Conservation (phyloP, 2,797 vertebrate species). For the Oreochromis grahami region DNA sequence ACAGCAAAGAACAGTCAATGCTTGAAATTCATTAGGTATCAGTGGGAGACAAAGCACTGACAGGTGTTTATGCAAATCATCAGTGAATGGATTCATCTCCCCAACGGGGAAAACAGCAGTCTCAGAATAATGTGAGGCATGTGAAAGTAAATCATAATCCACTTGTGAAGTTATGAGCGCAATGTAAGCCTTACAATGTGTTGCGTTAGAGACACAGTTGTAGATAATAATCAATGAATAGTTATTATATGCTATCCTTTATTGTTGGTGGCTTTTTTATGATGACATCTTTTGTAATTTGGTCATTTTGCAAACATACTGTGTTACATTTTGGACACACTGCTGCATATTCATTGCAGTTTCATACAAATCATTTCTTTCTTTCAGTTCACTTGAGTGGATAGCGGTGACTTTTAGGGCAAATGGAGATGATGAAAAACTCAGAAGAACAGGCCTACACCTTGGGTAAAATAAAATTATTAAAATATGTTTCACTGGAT, state of each 20-base stretch:
- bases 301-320: background rate
- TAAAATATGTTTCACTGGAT: fast-evolving
- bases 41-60: constrained; percentile 73
- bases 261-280: background rate
- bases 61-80: constrained; percentile 77
- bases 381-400: background rate
- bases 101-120: constrained; percentile 65
- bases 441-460: background rate
- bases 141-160: constrained; percentile 57
- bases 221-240: constrained; percentile 19
- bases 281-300: background rate
- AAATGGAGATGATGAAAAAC: background rate
- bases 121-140: constrained; percentile 48
- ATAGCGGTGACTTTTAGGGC: background rate
- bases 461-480: fast-evolving
- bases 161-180: constrained; percentile 48
- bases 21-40: constrained; percentile 72
- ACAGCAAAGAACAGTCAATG: constrained; percentile 47
- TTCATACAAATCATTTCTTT: background rate
- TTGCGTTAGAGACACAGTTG: background rate
- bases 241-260: background rate
- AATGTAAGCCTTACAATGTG: constrained; percentile 12
- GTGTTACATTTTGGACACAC: background rate
- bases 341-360: background rate
- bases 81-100: constrained; percentile 60